Percentiles rank a stretch among this genome's conserved stretches.
Evolutionary conservation across 2,113 vertebrate genomes (phyloP).

Genomic region (Nerophis lumbriciformis): DNA sequence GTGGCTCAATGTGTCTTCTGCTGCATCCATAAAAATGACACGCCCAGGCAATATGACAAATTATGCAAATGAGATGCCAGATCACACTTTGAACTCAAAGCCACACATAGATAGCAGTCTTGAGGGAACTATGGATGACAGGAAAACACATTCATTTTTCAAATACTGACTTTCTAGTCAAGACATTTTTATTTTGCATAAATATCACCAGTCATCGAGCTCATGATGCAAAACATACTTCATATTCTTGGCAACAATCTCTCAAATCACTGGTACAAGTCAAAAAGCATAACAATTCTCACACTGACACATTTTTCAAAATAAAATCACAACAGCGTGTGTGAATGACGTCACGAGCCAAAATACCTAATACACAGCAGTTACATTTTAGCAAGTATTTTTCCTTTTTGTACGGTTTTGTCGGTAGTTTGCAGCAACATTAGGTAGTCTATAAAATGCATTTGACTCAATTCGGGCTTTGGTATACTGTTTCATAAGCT

Average conservation of each 20-base stretch:
- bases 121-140: too few relatives aligned
- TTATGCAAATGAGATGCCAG: too few relatives aligned
- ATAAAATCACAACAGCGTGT: slow-evolving; percentile 65
- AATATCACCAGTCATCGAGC: slow-evolving; percentile 65
- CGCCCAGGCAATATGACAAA: too few relatives aligned
- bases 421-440: slow-evolving; percentile 56
- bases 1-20: too few relatives aligned
- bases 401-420: slow-evolving; percentile 7
- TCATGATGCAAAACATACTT: slow-evolving; percentile 66
- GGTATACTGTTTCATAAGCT: slow-evolving; percentile 72
- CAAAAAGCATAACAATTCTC: slow-evolving; percentile 39
- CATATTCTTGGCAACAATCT: slow-evolving; percentile 64
- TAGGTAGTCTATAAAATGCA: slow-evolving; percentile 76
- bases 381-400: slow-evolving; percentile 71
- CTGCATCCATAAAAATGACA: too few relatives aligned
- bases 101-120: too few relatives aligned
- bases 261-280: slow-evolving; percentile 50
- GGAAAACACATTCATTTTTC: neutral
- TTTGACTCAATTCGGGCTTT: slow-evolving; percentile 80
- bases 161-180: slow-evolving; percentile 32
- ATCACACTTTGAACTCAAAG: too few relatives aligned
- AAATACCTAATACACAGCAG: slow-evolving; percentile 72
- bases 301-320: slow-evolving; percentile 36
- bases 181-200: slow-evolving; percentile 76
- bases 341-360: slow-evolving; percentile 55